Evolutionary conservation across 2,797 vertebrate species (phyloP).

Genomic region (Falco cherrug): DNA sequence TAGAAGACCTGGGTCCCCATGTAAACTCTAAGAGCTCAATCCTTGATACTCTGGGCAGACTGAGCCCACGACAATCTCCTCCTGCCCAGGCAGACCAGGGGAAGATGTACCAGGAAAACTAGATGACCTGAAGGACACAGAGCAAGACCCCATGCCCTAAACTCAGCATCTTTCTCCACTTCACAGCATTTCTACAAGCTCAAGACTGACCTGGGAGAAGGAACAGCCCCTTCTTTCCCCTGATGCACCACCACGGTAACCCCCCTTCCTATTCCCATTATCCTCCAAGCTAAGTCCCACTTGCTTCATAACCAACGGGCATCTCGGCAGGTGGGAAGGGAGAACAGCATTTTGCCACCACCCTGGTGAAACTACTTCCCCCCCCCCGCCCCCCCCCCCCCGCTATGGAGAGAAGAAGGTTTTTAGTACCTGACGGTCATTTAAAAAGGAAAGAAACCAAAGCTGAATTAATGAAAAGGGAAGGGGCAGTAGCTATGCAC

Average conservation of each 20-base stretch:
- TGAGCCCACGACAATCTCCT: not conserved
- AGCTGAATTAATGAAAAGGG: constrained; percentile 28
- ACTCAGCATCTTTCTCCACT: not conserved
- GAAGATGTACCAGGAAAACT: not conserved
- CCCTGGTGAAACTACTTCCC: not conserved
- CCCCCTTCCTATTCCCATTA: not conserved
- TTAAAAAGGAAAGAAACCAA: not conserved
- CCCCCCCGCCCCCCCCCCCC: too few species aligned
- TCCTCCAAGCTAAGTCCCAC: not conserved
- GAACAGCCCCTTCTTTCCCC: not conserved
- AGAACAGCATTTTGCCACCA: not conserved
- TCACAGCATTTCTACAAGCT: not conserved
- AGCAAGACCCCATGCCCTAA: not conserved
- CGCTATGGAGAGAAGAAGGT: not conserved
- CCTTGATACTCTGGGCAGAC: not conserved
- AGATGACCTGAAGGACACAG: not conserved
- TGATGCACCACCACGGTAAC: rapidly evolving
- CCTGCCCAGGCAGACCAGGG: not conserved
- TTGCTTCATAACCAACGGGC: not conserved
- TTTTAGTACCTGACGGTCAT: not conserved
- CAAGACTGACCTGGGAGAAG: not conserved
- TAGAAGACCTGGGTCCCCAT: not conserved
- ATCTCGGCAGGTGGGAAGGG: not conserved
- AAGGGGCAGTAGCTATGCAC: constrained; percentile 24
- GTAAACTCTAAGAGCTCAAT: not conserved